phyloP scores from a whole-genome alignment of 2,113 vertebrate species.

The Clarias magur region DNA sequence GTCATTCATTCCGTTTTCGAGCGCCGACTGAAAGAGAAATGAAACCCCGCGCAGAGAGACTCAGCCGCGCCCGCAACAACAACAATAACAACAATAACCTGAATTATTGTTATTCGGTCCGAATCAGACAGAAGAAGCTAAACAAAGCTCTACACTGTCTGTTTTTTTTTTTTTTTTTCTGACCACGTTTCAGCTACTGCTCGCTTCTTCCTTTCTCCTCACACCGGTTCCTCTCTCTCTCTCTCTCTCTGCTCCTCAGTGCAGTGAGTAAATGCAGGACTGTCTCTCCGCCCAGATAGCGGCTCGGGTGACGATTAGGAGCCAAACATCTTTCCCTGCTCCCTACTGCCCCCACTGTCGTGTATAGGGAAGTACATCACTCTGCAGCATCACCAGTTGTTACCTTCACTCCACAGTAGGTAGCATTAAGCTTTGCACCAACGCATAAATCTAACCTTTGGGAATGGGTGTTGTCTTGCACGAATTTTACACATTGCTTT shows the following conservation, averaged over 20 bases:
- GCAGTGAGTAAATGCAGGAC: background rate
- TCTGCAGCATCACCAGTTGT: background rate
- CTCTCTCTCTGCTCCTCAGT: conserved; percentile 4
- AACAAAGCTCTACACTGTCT: background rate
- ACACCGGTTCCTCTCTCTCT: conserved; percentile 9
- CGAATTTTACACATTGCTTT: background rate
- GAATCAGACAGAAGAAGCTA: background rate
- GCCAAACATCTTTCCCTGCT: conserved; percentile 46
- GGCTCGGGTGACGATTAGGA: conserved; percentile 46
- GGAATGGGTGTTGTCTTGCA: background rate
- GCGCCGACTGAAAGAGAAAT: conserved; percentile 59
- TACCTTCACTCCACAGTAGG: background rate
- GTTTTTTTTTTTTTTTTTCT: too few relatives aligned
- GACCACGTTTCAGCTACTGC: background rate
- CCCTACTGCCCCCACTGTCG: conserved; percentile 65
- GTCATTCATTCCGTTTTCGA: conserved; percentile 79
- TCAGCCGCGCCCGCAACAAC: conserved; percentile 3
- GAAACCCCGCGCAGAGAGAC: conserved; percentile 40
- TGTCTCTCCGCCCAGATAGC: conserved; percentile 67
- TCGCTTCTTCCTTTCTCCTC: background rate
- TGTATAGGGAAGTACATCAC: background rate
- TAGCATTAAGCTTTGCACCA: background rate
- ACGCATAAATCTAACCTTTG: too few relatives aligned
- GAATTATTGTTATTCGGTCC: background rate
- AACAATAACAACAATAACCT: background rate